Percentiles rank a stretch among this genome's conserved stretches.
Evolutionary conservation across 2,113 vertebrate species (phyloP).

Genomic region (Esox niger): DNA sequence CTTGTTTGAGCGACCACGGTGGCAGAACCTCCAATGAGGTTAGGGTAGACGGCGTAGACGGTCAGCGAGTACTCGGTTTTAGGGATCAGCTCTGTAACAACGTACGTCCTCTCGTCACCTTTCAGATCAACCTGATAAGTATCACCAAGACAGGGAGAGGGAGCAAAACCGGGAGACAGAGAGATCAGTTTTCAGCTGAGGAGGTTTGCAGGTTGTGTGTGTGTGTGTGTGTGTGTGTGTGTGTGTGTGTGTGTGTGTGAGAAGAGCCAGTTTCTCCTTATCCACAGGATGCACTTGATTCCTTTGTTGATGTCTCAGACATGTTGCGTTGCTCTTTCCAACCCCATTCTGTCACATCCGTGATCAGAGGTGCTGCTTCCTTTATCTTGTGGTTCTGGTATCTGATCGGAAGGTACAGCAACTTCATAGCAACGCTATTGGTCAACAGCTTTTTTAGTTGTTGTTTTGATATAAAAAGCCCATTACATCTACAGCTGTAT

Average conservation of each 20-base stretch:
- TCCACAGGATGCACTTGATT: not conserved
- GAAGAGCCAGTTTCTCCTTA: not conserved
- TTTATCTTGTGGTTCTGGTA: not conserved
- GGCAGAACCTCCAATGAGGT: conserved; percentile 66
- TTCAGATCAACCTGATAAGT: conserved; percentile 75
- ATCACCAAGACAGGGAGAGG: conserved; percentile 2
- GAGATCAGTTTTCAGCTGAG: not conserved
- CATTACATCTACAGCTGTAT: no score
- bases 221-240: not conserved
- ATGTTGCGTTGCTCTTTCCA: not conserved
- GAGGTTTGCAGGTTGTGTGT: not conserved
- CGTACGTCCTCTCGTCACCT: conserved; percentile 64
- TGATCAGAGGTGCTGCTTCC: not conserved
- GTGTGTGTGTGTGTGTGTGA: not conserved
- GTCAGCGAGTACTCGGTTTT: conserved; percentile 76
- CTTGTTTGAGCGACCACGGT: conserved; percentile 73
- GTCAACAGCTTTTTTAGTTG: no score
- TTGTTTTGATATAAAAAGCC: no score
- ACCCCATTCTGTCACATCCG: no score
- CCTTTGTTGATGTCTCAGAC: no score
- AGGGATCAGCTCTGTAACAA: conserved; percentile 75
- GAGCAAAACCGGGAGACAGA: not conserved
- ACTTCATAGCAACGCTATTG: not conserved
- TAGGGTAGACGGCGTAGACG: conserved; percentile 73
- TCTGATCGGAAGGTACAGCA: not conserved